phyloP scores from a whole-genome alignment of 2,888 invertebrate species.

The Aromia moschata region DNA sequence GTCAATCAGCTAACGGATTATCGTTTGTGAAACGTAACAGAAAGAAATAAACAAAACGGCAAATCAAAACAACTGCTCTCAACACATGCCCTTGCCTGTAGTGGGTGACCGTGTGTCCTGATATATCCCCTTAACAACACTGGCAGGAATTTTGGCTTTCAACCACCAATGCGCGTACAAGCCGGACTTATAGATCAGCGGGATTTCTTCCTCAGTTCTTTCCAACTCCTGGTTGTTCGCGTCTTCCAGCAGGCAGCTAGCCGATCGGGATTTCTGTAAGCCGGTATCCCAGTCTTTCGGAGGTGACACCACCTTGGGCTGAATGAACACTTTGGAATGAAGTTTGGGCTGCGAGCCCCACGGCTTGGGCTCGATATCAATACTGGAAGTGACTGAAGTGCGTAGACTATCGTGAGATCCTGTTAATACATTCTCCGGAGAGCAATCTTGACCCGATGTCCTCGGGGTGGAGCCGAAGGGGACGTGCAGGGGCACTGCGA shows the following conservation, averaged over 20 bases:
- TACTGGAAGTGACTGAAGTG: constrained; percentile 65
- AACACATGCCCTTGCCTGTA: constrained; percentile 63
- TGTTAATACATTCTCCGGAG: constrained; percentile 67
- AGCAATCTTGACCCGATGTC: constrained; percentile 71
- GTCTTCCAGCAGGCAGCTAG: constrained; percentile 48
- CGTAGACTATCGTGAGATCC: constrained; percentile 66
- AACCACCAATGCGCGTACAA: constrained; percentile 94
- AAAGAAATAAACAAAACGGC: constrained; percentile 22
- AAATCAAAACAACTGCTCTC: constrained; percentile 26
- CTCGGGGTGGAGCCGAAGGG: constrained; percentile 77
- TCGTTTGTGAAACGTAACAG: no score
- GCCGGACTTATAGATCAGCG: constrained; percentile 77
- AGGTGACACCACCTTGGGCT: constrained; percentile 21
- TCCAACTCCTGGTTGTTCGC: constrained; percentile 36
- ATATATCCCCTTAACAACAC: constrained; percentile 65
- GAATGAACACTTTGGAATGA: constrained; percentile 63
- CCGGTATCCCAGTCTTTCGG: constrained; percentile 25
- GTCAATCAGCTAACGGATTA: constrained; percentile 11
- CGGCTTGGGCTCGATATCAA: constrained; percentile 63
- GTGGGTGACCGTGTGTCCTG: constrained; percentile 56
- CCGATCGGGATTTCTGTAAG: constrained; percentile 53
- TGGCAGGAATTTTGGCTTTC: constrained; percentile 82
- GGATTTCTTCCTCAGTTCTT: constrained; percentile 51
- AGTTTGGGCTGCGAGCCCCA: constrained; percentile 63
- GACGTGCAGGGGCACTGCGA: constrained; percentile 78